Evolutionary conservation across 2,888 invertebrate genomes (phyloP).

Genomic region (Masnerella sp.): DNA sequence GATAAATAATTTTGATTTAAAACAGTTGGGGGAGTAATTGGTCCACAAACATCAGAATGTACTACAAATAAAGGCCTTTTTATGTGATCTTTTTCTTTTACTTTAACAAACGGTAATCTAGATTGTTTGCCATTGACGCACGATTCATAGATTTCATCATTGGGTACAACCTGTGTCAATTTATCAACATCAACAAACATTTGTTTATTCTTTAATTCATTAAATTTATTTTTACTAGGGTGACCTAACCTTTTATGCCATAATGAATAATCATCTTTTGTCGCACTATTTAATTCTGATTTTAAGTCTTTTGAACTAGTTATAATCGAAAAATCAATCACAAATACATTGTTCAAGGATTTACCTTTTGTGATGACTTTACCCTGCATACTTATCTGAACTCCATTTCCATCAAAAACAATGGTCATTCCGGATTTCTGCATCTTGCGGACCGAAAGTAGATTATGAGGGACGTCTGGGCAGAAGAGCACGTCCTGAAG

Average conservation of each 20-base stretch:
- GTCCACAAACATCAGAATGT: slow-evolving; percentile 53
- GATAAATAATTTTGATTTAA: slow-evolving; percentile 54
- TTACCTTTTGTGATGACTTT: neutral
- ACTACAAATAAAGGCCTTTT: slow-evolving; percentile 28
- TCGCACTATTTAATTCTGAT: neutral
- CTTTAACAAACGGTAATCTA: neutral
- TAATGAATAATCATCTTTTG: neutral
- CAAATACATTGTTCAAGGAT: neutral
- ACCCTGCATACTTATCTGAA: neutral
- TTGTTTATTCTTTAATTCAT: neutral
- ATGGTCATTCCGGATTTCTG: neutral
- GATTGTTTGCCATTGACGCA: neutral
- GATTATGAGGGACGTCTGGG: neutral
- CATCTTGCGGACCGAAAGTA: neutral
- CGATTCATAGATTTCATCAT: neutral
- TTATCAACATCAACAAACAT: neutral
- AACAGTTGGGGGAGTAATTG: slow-evolving; percentile 45
- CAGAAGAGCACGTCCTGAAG: neutral
- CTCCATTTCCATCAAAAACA: neutral
- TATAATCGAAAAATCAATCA: too few species aligned
- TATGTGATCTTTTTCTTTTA: neutral
- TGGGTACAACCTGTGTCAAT: neutral
- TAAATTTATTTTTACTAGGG: neutral
- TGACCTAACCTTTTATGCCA: slow-evolving; percentile 1
- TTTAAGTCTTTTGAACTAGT: too few species aligned